phyloP scores from a whole-genome alignment of 2,113 vertebrate genomes.

The Alethe diademata region DNA sequence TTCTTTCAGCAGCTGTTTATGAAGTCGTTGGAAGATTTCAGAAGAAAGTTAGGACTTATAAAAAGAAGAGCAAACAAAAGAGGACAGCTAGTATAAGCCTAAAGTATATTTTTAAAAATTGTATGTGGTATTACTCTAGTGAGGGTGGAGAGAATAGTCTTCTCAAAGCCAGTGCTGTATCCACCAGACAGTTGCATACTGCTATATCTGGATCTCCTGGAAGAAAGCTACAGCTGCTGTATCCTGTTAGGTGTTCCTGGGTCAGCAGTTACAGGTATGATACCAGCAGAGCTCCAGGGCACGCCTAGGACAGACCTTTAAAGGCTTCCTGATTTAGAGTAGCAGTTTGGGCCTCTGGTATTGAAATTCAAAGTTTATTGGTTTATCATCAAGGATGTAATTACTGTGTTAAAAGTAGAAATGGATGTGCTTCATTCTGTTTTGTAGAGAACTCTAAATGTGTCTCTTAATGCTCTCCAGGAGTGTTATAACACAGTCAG shows the following conservation, averaged over 20 bases:
- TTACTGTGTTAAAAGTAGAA: background rate
- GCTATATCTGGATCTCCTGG: background rate
- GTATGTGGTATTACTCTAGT: background rate
- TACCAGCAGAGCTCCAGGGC: background rate
- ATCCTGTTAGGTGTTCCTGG: background rate
- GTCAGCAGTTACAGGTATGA: fast-evolving
- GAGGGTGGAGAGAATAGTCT: background rate
- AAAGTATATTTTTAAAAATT: background rate
- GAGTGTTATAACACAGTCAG: fast-evolving
- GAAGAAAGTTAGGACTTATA: background rate
- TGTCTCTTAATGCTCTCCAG: fast-evolving
- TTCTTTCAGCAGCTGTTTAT: background rate
- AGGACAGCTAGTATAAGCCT: background rate
- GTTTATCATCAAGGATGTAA: background rate
- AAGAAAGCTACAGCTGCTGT: background rate
- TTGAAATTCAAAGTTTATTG: background rate
- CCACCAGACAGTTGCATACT: background rate
- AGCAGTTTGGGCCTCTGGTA: background rate
- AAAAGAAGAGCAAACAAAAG: background rate
- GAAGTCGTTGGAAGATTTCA: background rate
- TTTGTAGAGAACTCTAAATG: background rate
- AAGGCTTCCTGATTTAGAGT: background rate
- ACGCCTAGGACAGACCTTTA: fast-evolving
- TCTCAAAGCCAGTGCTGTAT: background rate
- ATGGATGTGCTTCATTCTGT: background rate